phyloP scores from a whole-genome alignment of 2,797 vertebrate genomes.

The Fundulus diaphanus region DNA sequence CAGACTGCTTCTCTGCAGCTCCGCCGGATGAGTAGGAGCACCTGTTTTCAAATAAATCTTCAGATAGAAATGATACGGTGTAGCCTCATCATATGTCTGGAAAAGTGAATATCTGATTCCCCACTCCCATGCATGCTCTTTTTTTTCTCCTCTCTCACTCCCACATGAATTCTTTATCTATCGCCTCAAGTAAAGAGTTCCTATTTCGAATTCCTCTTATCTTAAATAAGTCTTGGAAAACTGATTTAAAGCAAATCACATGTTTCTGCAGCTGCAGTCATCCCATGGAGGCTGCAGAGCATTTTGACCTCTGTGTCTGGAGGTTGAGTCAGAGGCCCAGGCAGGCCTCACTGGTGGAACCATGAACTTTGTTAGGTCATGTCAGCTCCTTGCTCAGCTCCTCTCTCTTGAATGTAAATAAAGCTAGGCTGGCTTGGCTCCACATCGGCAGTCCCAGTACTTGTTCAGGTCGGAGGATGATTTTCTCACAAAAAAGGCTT shows the following conservation, averaged over 20 bases:
- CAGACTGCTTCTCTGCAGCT: conserved; percentile 43
- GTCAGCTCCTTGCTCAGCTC: conserved; percentile 64
- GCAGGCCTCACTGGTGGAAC: conserved; percentile 59
- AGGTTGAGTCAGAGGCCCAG: conserved; percentile 59
- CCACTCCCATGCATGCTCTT: conserved; percentile 1
- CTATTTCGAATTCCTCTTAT: conserved; percentile 35
- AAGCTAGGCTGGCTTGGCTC: conserved; percentile 54
- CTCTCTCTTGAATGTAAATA: conserved; percentile 69
- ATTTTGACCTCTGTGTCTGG: conserved; percentile 63
- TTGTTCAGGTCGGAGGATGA: conserved; percentile 31
- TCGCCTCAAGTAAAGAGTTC: conserved; percentile 27
- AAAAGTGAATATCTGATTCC: conserved; percentile 66
- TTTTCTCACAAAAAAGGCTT: conserved; percentile 18
- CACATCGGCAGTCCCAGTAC: conserved; percentile 40
- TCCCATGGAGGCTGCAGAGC: conserved; percentile 47
- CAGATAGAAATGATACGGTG: conserved; percentile 62
- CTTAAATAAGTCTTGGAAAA: conserved; percentile 50
- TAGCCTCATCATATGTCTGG: conserved; percentile 52
- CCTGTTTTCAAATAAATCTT: conserved; percentile 78
- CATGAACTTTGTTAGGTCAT: conserved; percentile 72
- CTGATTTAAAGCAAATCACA: conserved; percentile 65
- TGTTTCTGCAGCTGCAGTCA: conserved; percentile 60
- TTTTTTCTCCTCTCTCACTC: conserved; percentile 20
- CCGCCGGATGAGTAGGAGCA: conserved; percentile 54
- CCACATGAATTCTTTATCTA: conserved; percentile 48